These are phyloP conservation scores for Nestor notabilis DNA, from an alignment of 2,113 vertebrate species.

Conservation along the genomic window DNA sequence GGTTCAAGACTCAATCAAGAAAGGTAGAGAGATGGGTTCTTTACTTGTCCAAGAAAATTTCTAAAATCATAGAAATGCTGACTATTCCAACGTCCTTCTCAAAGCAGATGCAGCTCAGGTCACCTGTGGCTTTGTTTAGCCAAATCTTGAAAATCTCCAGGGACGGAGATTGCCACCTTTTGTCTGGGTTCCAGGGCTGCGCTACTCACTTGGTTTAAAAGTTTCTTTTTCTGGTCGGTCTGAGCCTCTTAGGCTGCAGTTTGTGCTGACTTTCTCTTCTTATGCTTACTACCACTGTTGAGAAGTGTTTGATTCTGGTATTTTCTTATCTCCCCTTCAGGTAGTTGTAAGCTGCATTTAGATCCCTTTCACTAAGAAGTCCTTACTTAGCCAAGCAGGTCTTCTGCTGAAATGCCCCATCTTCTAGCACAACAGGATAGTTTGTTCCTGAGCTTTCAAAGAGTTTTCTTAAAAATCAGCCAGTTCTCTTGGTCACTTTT, in stretches of 20 bases:
- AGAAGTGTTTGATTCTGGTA: not conserved
- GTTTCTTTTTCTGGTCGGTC: not conserved
- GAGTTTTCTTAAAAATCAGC: not conserved
- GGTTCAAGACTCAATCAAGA: not conserved
- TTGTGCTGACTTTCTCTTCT: not conserved
- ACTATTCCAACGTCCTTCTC: not conserved
- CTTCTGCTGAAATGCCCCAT: not conserved
- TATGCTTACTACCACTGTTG: rapidly evolving
- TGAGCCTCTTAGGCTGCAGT: not conserved
- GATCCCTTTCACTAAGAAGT: not conserved
- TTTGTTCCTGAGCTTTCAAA: not conserved
- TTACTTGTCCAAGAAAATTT: not conserved
- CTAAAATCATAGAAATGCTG: not conserved
- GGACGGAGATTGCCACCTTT: not conserved
- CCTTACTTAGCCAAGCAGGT: not conserved
- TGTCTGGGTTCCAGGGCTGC: not conserved
- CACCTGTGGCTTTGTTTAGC: not conserved
- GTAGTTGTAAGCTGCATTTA: not conserved
- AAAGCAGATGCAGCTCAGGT: not conserved
- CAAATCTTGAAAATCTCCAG: not conserved
- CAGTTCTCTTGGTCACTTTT: not conserved
- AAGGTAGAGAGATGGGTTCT: not conserved
- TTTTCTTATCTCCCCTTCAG: not conserved
- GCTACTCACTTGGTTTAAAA: not conserved
- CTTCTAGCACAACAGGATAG: not conserved